A percentile compares a stretch with the other conserved stretches of the same genome.
Evolutionary conservation across 2,113 vertebrate species (phyloP).

Genomic region (Oncorhynchus mykiss): DNA sequence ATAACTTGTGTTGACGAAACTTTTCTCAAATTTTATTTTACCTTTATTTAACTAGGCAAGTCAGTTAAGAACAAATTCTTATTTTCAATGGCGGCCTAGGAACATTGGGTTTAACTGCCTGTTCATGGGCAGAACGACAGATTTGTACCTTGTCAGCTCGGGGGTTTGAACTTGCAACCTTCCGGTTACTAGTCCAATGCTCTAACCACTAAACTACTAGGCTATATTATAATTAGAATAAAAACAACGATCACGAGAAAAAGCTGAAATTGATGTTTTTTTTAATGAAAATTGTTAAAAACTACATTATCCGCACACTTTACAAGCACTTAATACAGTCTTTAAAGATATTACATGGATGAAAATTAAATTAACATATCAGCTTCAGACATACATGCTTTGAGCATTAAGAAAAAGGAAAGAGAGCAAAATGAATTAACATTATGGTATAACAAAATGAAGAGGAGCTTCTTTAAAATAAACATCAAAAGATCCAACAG

Average conservation of each 20-base stretch:
- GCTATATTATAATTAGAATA: not conserved
- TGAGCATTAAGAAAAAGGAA: slow-evolving; percentile 28
- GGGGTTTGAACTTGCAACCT: no score
- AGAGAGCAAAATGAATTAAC: slow-evolving; percentile 36
- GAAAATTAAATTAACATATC: slow-evolving; percentile 76
- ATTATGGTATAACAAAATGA: slow-evolving; percentile 46
- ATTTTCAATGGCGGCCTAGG: no score
- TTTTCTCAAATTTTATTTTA: not conserved
- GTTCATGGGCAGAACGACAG: no score
- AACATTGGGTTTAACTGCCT: no score
- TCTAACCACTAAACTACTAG: no score
- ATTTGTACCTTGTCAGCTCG: no score
- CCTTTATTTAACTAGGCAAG: no score
- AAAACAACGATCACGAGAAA: slow-evolving; percentile 24
- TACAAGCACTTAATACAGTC: slow-evolving; percentile 75
- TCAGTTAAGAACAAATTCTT: no score
- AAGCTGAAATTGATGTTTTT: slow-evolving; percentile 58
- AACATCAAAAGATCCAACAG: slow-evolving; percentile 46
- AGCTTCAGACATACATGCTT: slow-evolving; percentile 72
- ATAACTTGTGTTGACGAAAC: not conserved
- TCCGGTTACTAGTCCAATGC: no score
- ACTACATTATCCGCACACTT: slow-evolving; percentile 78
- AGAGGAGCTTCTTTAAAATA: slow-evolving; percentile 56
- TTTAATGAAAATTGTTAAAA: slow-evolving; percentile 82
- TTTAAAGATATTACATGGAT: slow-evolving; percentile 71